Evolutionary conservation across 1,140 invertebrate genomes (phyloP), one percentile per base, ranked within the genome.

Genomic region (Asbolus verrucosus): DNA sequence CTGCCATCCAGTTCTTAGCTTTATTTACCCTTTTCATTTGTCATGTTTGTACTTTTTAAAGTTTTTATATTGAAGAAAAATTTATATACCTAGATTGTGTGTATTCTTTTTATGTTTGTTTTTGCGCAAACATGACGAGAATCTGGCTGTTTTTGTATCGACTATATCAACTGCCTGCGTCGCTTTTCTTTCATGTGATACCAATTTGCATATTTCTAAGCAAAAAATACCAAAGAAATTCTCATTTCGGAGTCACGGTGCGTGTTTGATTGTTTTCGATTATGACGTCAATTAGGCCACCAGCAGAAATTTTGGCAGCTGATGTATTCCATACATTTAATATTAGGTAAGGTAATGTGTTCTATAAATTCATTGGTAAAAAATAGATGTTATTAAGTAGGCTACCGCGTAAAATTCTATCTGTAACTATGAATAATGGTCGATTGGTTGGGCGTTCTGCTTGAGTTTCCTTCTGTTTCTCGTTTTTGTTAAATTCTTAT

Each of bases 11-110:
- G 38, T 46, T 15, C 33, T 33, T 36, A 54, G 60, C 60, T 63
- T 69, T 67, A 65, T 62, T 38, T 69, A 16, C 27, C 68, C 68
- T 59, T 33, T 46, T 60, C 33, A 65, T 71, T 61, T 67, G 38
- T 66, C 54, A 63, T 41, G 59, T 74, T 76, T 76, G 75, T 76
- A 76, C 73, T 74, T 76, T 76, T 75, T 19, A 76, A 76, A 74
- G 73, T 73, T 74, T 75, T 71, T 63, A 65, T 27, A 68, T 65
- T 70, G 61, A 71, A 68, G 60, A 67, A 43, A 67, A 61, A 59
- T 62, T 62, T 69, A 75, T 73, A 71, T 68, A 70, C 54, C 50
- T 75, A 75, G 67, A 74, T 50, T 72, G 69, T 75, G 59, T 62
- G 70, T 70, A 65, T 74, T 76, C 69, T 72, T 71, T 69, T 65